These are phyloP conservation scores for Actenoides lindsayi DNA, from an alignment of 2,113 vertebrate species.

Conservation along the genomic window DNA sequence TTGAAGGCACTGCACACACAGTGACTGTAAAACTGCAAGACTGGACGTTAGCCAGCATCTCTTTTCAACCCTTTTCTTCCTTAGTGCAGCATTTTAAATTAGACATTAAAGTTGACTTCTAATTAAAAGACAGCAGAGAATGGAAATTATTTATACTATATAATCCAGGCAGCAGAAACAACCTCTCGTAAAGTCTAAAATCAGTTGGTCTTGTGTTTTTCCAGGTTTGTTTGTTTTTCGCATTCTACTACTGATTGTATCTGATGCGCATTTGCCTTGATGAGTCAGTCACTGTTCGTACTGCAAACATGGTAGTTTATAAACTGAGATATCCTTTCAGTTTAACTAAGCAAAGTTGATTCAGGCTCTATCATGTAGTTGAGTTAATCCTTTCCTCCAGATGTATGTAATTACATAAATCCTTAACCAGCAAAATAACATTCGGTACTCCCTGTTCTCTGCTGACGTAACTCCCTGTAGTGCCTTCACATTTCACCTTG, in stretches of 20 bases:
- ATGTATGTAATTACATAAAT: not conserved
- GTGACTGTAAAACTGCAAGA: not conserved
- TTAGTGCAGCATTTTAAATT: not conserved
- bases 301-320: not conserved
- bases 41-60: not conserved
- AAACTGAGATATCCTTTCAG: not conserved
- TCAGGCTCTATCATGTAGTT: not conserved
- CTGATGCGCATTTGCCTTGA: not conserved
- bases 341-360: constrained; percentile 11
- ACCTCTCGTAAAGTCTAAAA: not conserved
- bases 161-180: not conserved
- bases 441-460: not conserved
- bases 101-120: not conserved
- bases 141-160: not conserved
- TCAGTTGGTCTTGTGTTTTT: not conserved
- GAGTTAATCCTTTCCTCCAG: constrained; percentile 22
- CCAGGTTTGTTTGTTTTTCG: not conserved
- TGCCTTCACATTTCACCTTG: not conserved
- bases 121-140: not conserved
- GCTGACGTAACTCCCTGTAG: not conserved
- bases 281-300: constrained; percentile 23
- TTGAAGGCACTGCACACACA: not conserved
- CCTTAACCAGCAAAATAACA: not conserved
- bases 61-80: not conserved
- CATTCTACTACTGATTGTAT: not conserved